Evolutionary conservation across 2,797 vertebrate species (phyloP).

Genomic region (Sebastes oblongus): DNA sequence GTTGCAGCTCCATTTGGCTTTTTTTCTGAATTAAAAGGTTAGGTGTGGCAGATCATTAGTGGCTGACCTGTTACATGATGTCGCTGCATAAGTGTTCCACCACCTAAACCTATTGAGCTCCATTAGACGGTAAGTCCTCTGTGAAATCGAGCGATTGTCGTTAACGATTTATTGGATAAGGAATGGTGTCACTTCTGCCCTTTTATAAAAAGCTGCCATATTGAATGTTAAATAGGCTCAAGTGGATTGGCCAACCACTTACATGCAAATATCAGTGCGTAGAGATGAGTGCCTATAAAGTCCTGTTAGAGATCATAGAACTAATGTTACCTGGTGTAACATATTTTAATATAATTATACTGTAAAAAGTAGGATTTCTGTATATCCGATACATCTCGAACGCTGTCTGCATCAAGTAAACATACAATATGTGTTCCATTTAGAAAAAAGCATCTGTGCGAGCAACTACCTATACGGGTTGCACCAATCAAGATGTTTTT

Average conservation of each 20-base stretch:
- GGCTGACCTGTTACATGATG: conserved; percentile 24
- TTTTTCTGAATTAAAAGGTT: conserved; percentile 4
- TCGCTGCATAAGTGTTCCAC: neutral
- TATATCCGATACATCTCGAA: conserved; percentile 69
- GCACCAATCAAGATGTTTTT: conserved; percentile 87
- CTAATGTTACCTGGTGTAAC: conserved; percentile 1
- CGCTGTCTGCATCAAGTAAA: conserved; percentile 84
- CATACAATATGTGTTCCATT: conserved; percentile 87
- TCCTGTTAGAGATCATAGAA: neutral
- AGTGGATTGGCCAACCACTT: conserved; percentile 23
- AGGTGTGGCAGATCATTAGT: neutral
- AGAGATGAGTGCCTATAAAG: conserved; percentile 13
- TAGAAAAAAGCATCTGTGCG: conserved; percentile 87
- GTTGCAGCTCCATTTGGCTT: neutral
- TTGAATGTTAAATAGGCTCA: conserved; percentile 33
- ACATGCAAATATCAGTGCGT: conserved; percentile 28
- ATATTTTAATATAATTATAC: neutral
- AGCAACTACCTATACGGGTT: conserved; percentile 82
- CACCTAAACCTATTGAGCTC: conserved; percentile 1
- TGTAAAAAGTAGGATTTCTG: conserved; percentile 31
- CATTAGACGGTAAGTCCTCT: conserved; percentile 17
- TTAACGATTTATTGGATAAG: conserved; percentile 34
- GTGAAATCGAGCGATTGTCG: neutral
- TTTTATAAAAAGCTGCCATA: conserved; percentile 31
- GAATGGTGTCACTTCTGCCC: conserved; percentile 38